phyloP scores from a whole-genome alignment of 2,113 vertebrate genomes.

The Eolophus roseicapilla region DNA sequence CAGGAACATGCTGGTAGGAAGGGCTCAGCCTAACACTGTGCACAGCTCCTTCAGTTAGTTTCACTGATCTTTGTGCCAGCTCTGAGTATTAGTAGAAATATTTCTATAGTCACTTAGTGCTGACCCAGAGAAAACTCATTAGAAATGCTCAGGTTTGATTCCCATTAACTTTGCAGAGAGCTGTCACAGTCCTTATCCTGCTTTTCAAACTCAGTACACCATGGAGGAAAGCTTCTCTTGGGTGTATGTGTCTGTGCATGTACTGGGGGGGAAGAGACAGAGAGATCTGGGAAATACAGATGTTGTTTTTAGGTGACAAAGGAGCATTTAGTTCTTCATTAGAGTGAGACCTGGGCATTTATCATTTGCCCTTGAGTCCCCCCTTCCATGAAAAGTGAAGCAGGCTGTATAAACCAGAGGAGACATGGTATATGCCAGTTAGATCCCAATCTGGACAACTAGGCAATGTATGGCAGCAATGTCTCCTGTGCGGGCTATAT shows the following conservation, averaged over 20 bases:
- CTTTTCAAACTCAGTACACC: neutral
- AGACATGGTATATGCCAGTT: neutral
- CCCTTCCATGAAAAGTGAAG: neutral
- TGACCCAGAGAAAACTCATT: neutral
- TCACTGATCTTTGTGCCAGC: neutral
- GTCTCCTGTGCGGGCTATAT: too few relatives aligned
- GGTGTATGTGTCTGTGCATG: neutral
- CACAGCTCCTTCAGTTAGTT: neutral
- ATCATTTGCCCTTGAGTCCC: accelerated
- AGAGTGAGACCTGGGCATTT: neutral
- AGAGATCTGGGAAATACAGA: neutral
- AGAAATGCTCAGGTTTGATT: neutral
- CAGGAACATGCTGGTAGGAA: neutral
- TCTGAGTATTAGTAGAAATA: neutral
- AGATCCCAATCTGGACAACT: neutral
- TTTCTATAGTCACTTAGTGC: neutral
- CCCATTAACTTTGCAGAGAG: neutral
- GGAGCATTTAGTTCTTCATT: neutral
- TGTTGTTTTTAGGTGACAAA: neutral
- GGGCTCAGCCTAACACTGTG: neutral
- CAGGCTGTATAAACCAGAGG: neutral
- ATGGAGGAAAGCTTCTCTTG: neutral
- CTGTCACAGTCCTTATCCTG: neutral
- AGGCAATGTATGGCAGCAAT: neutral
- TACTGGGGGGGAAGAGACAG: neutral